Percentiles rank a stretch among this genome's conserved stretches.
Conservation (phyloP, 2,113 vertebrate genomes). For the Malurus cyaneus region DNA sequence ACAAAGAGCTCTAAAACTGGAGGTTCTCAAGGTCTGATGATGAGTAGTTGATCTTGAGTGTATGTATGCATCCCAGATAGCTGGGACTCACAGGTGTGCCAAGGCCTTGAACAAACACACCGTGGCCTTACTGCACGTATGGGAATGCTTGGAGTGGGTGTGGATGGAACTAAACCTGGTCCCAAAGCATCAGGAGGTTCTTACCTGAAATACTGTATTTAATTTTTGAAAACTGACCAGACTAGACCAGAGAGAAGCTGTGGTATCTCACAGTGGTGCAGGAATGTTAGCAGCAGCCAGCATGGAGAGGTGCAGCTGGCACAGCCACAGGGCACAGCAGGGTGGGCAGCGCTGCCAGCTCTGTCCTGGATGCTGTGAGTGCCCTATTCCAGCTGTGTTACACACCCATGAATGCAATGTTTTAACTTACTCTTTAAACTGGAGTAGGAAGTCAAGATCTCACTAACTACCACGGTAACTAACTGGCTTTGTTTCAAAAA, state of each 20-base stretch:
- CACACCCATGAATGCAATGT: background rate
- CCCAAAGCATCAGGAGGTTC: background rate
- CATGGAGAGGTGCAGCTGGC: background rate
- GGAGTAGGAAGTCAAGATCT: background rate
- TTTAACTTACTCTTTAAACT: background rate
- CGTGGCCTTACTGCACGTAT: too few relatives aligned
- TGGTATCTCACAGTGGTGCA: background rate
- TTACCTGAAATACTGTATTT: background rate
- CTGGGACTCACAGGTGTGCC: background rate
- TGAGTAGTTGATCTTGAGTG: background rate
- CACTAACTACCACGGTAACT: background rate
- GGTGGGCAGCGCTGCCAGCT: background rate
- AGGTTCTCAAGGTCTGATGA: background rate
- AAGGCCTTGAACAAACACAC: background rate
- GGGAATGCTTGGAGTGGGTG: background rate
- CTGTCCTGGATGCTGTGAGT: background rate
- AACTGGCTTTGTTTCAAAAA: background rate
- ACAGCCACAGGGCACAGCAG: background rate
- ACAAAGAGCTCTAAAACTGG: background rate
- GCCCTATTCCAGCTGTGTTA: accelerated
- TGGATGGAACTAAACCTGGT: accelerated
- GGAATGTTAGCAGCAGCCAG: background rate
- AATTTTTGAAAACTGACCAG: background rate
- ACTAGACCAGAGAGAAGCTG: background rate
- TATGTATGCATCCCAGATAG: background rate